These are phyloP conservation scores for Rhea americana DNA, from an alignment of 2,113 vertebrate species.

Conservation along the genomic window DNA sequence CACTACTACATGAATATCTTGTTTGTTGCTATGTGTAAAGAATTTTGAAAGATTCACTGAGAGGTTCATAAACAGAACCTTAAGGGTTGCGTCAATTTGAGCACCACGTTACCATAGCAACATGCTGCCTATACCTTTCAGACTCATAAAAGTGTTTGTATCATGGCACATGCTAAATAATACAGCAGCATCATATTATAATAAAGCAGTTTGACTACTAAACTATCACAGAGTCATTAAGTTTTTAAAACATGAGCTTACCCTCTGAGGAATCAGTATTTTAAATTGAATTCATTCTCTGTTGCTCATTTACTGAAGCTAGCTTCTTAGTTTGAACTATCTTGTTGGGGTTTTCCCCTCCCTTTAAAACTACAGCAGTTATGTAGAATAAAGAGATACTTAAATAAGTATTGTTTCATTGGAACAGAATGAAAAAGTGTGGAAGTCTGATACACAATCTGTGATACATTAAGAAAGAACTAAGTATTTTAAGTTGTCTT, in stretches of 20 bases:
- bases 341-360: too few species aligned
- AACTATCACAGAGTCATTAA: neutral
- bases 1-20: neutral
- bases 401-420: neutral
- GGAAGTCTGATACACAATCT: neutral
- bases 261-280: neutral
- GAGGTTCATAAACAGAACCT: neutral
- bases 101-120: constrained; percentile 8
- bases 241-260: neutral
- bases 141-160: neutral
- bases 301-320: neutral
- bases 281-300: neutral
- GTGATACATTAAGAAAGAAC: neutral
- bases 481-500: neutral
- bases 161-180: neutral
- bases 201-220: neutral
- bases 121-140: neutral
- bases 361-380: neutral
- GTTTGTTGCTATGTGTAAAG: neutral
- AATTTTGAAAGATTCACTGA: neutral
- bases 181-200: neutral
- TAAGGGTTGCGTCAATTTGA: neutral
- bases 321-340: neutral
- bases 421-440: neutral
- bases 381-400: neutral